Evolutionary conservation across 2,888 invertebrate genomes (phyloP).

Genomic region (Troides aeacus): DNA sequence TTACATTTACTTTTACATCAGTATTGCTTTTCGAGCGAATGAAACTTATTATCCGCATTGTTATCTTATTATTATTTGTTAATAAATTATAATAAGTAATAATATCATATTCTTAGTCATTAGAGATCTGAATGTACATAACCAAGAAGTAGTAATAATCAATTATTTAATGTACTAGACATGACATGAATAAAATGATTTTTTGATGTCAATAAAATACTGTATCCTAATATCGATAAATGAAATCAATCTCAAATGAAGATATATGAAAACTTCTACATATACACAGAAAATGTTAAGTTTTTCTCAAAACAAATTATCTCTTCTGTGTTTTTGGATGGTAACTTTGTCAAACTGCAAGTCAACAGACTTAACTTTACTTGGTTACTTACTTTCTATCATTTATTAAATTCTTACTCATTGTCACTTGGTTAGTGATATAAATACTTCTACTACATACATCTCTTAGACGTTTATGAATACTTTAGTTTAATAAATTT

Average conservation of each 20-base stretch:
- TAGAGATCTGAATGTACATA: too few relatives aligned
- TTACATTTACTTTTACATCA: not conserved
- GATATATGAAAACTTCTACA: not conserved
- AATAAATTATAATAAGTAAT: too few relatives aligned
- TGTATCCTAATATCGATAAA: not conserved
- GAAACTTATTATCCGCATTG: too few relatives aligned
- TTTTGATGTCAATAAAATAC: not conserved
- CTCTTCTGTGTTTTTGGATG: constrained; percentile 4
- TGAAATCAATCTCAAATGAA: not conserved
- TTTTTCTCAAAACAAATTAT: constrained; percentile 5
- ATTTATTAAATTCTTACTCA: not conserved
- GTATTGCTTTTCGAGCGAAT: too few relatives aligned
- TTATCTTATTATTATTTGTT: too few relatives aligned
- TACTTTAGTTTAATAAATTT: not conserved
- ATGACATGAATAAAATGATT: not conserved
- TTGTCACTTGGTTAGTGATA: not conserved
- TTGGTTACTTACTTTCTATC: not conserved
- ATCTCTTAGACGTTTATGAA: not conserved
- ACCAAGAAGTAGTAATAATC: too few relatives aligned
- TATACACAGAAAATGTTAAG: not conserved
- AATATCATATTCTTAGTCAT: too few relatives aligned
- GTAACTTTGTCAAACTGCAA: constrained; percentile 5
- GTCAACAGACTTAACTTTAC: not conserved
- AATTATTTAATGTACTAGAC: too few relatives aligned
- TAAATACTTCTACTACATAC: not conserved